Evolutionary conservation across 2,797 vertebrate genomes (phyloP), one percentile per base, ranked within the genome.

Genomic region (Tenualosa thibaudeaui): DNA sequence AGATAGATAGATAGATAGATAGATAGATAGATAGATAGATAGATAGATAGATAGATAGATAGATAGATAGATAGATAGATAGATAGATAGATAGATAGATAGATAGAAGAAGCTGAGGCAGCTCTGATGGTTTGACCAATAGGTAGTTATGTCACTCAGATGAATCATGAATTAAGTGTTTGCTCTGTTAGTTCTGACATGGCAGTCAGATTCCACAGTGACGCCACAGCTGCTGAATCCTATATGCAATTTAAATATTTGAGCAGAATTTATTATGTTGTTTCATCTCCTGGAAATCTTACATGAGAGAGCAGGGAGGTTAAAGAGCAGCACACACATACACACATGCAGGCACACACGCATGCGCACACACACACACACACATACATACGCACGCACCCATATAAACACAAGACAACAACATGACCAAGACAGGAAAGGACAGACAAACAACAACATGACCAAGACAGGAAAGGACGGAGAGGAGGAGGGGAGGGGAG

Each of bases 131-230:
- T 3, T 13, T 40, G 68, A 40, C 31, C n/a, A n/a, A n/a, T 75
- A 31, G 43, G 68, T 17, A 26, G 68, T 75, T 40, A 75, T 75
- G 68, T 75, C 31, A 75, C 13, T 37, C 12, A 17, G 5, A 78
- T 78, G 71, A 78, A 78, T 46, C 5, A 78, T 78, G 19, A 78
- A 78, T 78, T 17, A 78, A 46, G 71, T 43, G 68, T 75, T 75
- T 75, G 71, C 71, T 46, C 71, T 46, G 71, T 43, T 24, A 24
- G n/a, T 6, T 19, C 37, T 40, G 12, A 78, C 71, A 78, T 17
- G 40, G 71, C 71, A 43, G 68, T 17, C 68, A 43, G 68, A 3
- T 9, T n/a, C 58, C 22, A 1, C n/a, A 62, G 58, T 62, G 58
- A 62, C 3, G 56, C 56, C 58, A 62, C n/a, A 9, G 58, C 58